Evolutionary conservation across 2,113 vertebrate genomes (phyloP).

Genomic region (Puffinus mauretanicus): DNA sequence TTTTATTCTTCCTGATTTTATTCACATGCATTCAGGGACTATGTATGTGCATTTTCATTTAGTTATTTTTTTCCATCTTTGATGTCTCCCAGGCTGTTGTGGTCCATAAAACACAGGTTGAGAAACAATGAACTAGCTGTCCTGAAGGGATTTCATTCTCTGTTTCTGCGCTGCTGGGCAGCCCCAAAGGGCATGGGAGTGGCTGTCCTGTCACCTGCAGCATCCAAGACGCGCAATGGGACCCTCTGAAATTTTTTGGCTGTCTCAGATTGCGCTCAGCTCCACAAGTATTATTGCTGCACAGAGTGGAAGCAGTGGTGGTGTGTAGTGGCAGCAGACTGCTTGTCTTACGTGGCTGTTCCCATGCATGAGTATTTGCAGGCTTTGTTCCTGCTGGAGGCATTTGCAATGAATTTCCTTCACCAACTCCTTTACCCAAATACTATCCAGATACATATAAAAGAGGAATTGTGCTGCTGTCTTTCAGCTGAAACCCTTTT

Average conservation of each 20-base stretch:
- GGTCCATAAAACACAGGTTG: not conserved
- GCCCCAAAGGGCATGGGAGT: not conserved
- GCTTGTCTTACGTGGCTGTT: not conserved
- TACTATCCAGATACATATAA: not conserved
- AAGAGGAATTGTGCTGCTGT: not conserved
- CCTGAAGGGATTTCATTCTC: not conserved
- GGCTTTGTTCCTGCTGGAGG: not conserved
- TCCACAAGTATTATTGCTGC: not conserved
- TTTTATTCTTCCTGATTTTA: not conserved
- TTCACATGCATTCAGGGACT: not conserved
- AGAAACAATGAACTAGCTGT: not conserved
- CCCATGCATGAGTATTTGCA: not conserved
- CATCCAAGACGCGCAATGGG: accelerated
- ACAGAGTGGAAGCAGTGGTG: not conserved
- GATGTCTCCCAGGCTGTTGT: not conserved
- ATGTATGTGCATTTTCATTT: not conserved
- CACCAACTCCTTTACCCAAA: not conserved
- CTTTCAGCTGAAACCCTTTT: not conserved
- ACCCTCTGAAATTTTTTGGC: not conserved
- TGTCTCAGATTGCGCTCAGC: not conserved
- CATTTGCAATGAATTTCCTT: not conserved
- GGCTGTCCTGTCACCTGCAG: not conserved
- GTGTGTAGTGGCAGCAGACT: not conserved
- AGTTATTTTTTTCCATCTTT: too few species aligned
- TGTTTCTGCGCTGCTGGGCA: not conserved